phyloP scores from a whole-genome alignment of 2,888 invertebrate genomes.

The Philhelius pedissequus region DNA sequence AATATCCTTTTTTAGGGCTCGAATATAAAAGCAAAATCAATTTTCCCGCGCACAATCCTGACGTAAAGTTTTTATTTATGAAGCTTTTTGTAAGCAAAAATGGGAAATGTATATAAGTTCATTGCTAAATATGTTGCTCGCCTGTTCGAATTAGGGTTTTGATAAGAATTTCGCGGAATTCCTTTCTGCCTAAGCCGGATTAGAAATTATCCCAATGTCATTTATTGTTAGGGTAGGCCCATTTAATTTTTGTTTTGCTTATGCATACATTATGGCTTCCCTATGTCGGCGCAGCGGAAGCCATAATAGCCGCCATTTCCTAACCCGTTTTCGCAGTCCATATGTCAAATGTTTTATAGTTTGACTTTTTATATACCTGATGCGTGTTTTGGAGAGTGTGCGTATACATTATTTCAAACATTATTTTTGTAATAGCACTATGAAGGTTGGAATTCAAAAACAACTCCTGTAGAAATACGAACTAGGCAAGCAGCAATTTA shows the following conservation, averaged over 20 bases:
- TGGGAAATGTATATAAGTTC: neutral
- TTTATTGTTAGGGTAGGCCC: slow-evolving; percentile 4
- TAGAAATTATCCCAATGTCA: slow-evolving; percentile 35
- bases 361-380: neutral
- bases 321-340: slow-evolving; percentile 23
- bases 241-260: neutral
- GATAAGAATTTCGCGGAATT: slow-evolving; percentile 75
- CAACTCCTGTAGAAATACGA: slow-evolving; percentile 75
- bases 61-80: neutral
- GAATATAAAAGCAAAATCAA: neutral
- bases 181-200: slow-evolving; percentile 62
- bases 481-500: slow-evolving; percentile 72
- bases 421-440: neutral
- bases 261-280: slow-evolving; percentile 10
- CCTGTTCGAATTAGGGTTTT: slow-evolving; percentile 77
- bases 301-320: neutral
- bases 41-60: slow-evolving; percentile 45
- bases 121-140: slow-evolving; percentile 71
- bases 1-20: neutral
- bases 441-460: slow-evolving; percentile 72
- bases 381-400: slow-evolving; percentile 7
- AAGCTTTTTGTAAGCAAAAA: neutral
- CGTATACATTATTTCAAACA: neutral
- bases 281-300: neutral
- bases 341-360: neutral